Percentiles rank a stretch among this genome's conserved stretches.
phyloP scores from a whole-genome alignment of 2,888 invertebrate genomes.

The Pachydiplax longipennis region DNA sequence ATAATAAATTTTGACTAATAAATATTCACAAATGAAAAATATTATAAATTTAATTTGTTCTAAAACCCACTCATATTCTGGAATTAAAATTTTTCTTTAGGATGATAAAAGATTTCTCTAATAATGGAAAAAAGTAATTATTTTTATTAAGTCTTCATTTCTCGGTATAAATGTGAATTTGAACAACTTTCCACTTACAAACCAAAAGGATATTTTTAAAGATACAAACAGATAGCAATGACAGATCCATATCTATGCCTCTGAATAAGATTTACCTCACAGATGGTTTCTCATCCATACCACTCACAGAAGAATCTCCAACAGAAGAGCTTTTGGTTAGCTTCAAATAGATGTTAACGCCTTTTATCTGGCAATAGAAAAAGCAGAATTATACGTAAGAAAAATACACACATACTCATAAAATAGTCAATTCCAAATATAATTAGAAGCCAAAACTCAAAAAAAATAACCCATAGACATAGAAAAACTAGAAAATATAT shows the following conservation, averaged over 20 bases:
- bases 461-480: no score
- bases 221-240: no score
- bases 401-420: not conserved
- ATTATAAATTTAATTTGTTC: no score
- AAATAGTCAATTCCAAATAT: not conserved
- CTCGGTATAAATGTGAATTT: no score
- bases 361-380: conserved; percentile 48
- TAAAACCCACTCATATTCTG: no score
- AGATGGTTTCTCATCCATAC: conserved; percentile 47
- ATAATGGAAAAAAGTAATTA: no score
- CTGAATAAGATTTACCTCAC: conserved; percentile 48
- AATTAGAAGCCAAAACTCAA: not conserved
- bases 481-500: no score
- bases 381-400: not conserved
- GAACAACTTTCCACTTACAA: not conserved
- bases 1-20: not conserved
- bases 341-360: not conserved
- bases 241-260: not conserved
- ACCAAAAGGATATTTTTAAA: not conserved
- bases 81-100: no score
- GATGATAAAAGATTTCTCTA: no score
- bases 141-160: no score
- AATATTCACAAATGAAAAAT: no score
- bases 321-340: not conserved
- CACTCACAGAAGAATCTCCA: not conserved